Conservation (phyloP, 1,140 invertebrate species). For the Bradynema listronoti region DNA sequence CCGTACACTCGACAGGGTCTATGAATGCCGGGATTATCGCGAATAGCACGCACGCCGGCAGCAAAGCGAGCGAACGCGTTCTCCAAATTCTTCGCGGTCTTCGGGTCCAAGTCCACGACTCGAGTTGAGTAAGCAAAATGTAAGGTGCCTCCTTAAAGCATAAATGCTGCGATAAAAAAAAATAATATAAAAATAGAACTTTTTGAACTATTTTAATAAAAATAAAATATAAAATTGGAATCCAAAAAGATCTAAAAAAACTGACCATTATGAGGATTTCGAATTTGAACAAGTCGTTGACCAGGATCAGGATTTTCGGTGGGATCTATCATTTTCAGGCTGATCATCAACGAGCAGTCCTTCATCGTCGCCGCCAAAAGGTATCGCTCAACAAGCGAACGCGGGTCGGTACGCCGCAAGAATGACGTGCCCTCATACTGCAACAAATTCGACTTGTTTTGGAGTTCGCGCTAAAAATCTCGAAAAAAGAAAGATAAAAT, state of each 20-base stretch:
- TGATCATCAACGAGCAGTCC: slow-evolving; percentile 49
- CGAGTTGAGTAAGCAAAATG: slow-evolving; percentile 33
- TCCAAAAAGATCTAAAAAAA: too few species aligned
- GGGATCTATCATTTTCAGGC: slow-evolving; percentile 11
- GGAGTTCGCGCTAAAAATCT: slow-evolving; percentile 33
- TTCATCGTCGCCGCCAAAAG: slow-evolving; percentile 56
- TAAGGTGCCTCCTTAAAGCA: slow-evolving; percentile 11
- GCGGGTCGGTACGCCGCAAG: slow-evolving; percentile 33
- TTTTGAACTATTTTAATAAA: too few species aligned
- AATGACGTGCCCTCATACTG: slow-evolving; percentile 15
- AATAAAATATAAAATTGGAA: too few species aligned
- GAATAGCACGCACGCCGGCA: slow-evolving; percentile 23
- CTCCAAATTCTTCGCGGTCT: slow-evolving; percentile 45
- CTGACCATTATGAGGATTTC: too few species aligned
- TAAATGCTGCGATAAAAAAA: neutral
- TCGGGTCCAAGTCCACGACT: slow-evolving; percentile 56
- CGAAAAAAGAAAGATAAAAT: neutral
- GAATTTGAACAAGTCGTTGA: too few species aligned
- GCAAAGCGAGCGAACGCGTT: slow-evolving; percentile 33
- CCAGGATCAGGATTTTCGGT: neutral
- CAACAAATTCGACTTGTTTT: slow-evolving; percentile 37
- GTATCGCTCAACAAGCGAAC: slow-evolving; percentile 47
- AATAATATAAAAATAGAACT: neutral
- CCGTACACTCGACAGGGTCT: slow-evolving; percentile 21
- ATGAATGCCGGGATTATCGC: slow-evolving; percentile 26